Evolutionary conservation across 2,113 vertebrate genomes (phyloP).

Genomic region (Osmerus eperlanus): DNA sequence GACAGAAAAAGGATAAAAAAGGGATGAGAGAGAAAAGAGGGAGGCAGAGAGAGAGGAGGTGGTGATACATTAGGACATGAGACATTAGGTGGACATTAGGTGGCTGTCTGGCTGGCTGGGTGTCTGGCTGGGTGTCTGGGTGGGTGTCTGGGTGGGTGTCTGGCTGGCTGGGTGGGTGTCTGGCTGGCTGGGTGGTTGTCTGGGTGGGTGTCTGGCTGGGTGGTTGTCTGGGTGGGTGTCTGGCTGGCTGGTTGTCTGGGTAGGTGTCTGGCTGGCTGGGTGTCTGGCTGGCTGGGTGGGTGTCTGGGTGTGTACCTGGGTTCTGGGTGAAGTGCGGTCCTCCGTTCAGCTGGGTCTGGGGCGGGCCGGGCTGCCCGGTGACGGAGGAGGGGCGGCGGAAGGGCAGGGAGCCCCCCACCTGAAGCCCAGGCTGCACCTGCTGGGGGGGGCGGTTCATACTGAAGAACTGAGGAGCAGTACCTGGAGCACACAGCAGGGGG

Average conservation of each 20-base stretch:
- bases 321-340: slow-evolving; percentile 93
- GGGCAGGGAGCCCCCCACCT: slow-evolving; percentile 91
- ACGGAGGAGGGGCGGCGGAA: slow-evolving; percentile 93
- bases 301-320: slow-evolving; percentile 72
- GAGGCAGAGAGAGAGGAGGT: not conserved
- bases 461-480: slow-evolving; percentile 93
- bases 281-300: not conserved
- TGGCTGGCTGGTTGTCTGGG: not conserved
- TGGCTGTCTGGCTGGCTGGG: not conserved
- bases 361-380: slow-evolving; percentile 83
- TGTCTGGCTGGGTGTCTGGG: not conserved
- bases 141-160: not conserved
- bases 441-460: slow-evolving; percentile 95
- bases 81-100: not conserved
- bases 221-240: not conserved
- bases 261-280: too few relatives aligned
- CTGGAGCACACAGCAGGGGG: slow-evolving; percentile 59
- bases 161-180: not conserved
- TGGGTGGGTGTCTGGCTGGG: not conserved
- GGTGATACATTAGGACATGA: not conserved
- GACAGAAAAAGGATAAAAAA: not conserved
- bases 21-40: not conserved
- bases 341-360: slow-evolving; percentile 88
- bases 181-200: not conserved
- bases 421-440: slow-evolving; percentile 73